Conservation (phyloP, 1,140 invertebrate species). For the Ganaspis sp. region DNA sequence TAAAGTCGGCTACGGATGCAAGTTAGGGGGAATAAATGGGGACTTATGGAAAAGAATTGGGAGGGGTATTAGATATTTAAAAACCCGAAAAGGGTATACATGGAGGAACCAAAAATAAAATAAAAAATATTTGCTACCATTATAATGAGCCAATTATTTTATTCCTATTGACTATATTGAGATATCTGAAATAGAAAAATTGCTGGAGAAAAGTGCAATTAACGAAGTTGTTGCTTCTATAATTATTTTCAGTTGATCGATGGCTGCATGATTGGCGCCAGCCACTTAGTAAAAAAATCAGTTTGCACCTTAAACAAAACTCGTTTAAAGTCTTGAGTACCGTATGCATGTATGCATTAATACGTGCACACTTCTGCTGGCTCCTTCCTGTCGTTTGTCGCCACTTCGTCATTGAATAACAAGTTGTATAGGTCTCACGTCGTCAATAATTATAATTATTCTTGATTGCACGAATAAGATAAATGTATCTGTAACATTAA, state of each 20-base stretch:
- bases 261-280: slow-evolving; percentile 12
- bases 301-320: slow-evolving; percentile 22
- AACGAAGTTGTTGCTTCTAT: not conserved
- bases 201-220: not conserved
- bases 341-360: not conserved
- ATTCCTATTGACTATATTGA: not conserved
- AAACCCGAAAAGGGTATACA: no score
- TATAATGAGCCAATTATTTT: no score
- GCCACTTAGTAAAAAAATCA: not conserved
- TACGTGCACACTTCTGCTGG: not conserved
- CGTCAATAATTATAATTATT: slow-evolving; percentile 25
- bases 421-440: not conserved
- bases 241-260: slow-evolving; percentile 21
- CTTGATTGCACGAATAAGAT: not conserved
- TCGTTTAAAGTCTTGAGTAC: not conserved
- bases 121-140: no score
- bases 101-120: no score
- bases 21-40: no score
- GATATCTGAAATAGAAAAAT: not conserved
- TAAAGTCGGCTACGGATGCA: no score
- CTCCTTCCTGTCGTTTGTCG: slow-evolving; percentile 26
- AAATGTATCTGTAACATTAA: not conserved
- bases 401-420: slow-evolving; percentile 10
- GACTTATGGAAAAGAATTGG: no score
- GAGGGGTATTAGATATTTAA: no score